Conservation (phyloP, 1,140 invertebrate genomes). For the Magallana angulata region DNA sequence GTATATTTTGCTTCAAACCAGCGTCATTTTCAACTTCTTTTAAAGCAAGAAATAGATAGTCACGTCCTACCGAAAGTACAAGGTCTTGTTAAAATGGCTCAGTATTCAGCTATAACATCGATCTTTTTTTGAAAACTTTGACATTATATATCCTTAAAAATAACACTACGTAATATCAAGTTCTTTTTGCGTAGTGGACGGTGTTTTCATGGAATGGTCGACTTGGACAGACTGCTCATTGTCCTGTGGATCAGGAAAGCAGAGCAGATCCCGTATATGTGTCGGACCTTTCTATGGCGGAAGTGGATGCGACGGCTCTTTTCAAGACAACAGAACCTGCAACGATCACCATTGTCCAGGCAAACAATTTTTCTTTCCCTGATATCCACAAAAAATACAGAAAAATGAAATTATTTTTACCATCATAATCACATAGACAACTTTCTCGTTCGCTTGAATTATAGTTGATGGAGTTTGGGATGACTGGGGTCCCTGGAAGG, state of each 20-base stretch:
- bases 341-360: conserved; percentile 69
- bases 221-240: conserved; percentile 61
- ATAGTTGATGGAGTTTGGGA: conserved; percentile 62
- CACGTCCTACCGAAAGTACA: too few relatives aligned
- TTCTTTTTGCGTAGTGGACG: conserved; percentile 45
- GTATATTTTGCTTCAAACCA: too few relatives aligned
- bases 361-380: conserved; percentile 36
- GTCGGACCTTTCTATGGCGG: conserved; percentile 70
- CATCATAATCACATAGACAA: too few relatives aligned
- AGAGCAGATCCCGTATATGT: conserved; percentile 67
- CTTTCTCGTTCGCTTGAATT: neutral
- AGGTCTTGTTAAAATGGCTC: too few relatives aligned
- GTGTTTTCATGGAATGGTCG: conserved; percentile 56
- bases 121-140: too few relatives aligned
- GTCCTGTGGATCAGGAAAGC: conserved; percentile 64
- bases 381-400: too few relatives aligned
- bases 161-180: too few relatives aligned
- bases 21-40: too few relatives aligned
- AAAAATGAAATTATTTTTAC: too few relatives aligned
- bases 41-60: too few relatives aligned
- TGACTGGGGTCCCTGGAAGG: conserved; percentile 60
- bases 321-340: conserved; percentile 54
- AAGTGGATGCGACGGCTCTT: conserved; percentile 59
- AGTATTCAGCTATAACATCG: too few relatives aligned
- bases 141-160: too few relatives aligned